phyloP scores from a whole-genome alignment of 2,888 invertebrate species.

The Furcula furcula region DNA sequence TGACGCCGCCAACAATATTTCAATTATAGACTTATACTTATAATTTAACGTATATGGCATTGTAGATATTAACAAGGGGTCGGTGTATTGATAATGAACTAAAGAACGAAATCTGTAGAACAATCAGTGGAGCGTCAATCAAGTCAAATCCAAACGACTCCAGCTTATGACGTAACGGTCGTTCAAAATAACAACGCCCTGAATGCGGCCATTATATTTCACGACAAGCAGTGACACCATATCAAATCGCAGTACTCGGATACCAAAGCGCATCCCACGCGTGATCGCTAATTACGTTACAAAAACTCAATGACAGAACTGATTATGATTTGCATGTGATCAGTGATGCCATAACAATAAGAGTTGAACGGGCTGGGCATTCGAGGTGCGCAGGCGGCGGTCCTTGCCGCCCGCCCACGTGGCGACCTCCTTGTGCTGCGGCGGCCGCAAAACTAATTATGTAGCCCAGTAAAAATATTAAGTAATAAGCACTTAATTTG shows the following conservation, averaged over 20 bases:
- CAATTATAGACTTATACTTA: too few species aligned
- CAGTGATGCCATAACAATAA: slow-evolving; percentile 47
- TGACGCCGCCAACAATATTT: background rate
- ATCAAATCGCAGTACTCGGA: slow-evolving; percentile 24
- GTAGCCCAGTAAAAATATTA: slow-evolving; percentile 20
- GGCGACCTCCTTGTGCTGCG: slow-evolving; percentile 24
- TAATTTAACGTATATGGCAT: too few species aligned
- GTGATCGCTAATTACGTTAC: slow-evolving; percentile 39
- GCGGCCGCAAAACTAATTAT: slow-evolving; percentile 24
- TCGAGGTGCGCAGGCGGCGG: slow-evolving; percentile 33
- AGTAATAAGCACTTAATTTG: slow-evolving; percentile 22
- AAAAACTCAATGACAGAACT: slow-evolving; percentile 61
- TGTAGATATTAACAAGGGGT: too few species aligned
- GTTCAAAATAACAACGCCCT: slow-evolving; percentile 9
- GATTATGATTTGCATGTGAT: slow-evolving; percentile 61
- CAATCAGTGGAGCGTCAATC: background rate
- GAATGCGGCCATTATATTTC: background rate
- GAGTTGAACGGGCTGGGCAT: slow-evolving; percentile 15
- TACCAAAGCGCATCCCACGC: slow-evolving; percentile 38
- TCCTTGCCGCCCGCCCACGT: slow-evolving; percentile 40
- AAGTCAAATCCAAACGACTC: background rate
- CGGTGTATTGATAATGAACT: too few species aligned
- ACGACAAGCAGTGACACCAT: slow-evolving; percentile 21
- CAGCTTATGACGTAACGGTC: slow-evolving; percentile 6
- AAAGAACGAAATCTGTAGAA: background rate